Conservation (phyloP, 1,140 invertebrate species). For the Drusus annulatus region DNA sequence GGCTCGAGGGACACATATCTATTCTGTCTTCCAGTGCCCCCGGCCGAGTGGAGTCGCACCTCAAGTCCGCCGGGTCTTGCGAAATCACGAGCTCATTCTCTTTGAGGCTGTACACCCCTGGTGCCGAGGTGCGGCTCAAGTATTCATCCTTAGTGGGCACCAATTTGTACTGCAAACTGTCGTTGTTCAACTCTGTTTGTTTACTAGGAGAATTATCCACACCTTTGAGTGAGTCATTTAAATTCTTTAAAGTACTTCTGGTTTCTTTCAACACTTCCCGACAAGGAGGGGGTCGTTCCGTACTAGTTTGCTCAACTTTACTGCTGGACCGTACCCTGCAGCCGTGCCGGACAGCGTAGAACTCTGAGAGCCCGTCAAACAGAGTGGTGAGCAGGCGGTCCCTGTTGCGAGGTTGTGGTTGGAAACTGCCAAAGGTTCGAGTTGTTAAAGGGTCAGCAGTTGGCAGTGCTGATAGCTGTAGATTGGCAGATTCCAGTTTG, state of each 20-base stretch:
- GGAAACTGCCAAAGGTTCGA: slow-evolving; percentile 48
- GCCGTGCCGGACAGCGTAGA: slow-evolving; percentile 80
- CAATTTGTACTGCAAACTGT: slow-evolving; percentile 42
- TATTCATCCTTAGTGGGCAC: slow-evolving; percentile 54
- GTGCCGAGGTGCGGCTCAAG: neutral
- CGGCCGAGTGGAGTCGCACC: neutral
- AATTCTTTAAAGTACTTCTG: slow-evolving; percentile 65
- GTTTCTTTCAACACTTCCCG: slow-evolving; percentile 66
- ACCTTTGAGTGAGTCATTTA: slow-evolving; percentile 62
- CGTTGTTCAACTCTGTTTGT: neutral
- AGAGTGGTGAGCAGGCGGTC: slow-evolving; percentile 78
- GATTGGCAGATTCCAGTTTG: slow-evolving; percentile 22
- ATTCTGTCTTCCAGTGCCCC: neutral
- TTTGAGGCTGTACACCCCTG: slow-evolving; percentile 6
- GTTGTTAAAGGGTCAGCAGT: slow-evolving; percentile 4
- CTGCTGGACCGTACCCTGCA: slow-evolving; percentile 59
- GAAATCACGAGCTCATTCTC: slow-evolving; percentile 23
- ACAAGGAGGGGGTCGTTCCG: slow-evolving; percentile 57
- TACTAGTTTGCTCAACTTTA: too few relatives aligned
- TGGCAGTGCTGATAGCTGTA: too few relatives aligned
- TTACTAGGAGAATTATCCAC: slow-evolving; percentile 7
- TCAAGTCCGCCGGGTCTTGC: slow-evolving; percentile 1
- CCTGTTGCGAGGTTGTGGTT: slow-evolving; percentile 60
- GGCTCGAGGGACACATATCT: slow-evolving; percentile 74
- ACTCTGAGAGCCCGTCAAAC: slow-evolving; percentile 88